Evolutionary conservation across 2,888 invertebrate genomes (phyloP), one percentile per base, ranked within the genome.

Genomic region (Drosophila setosimentum): DNA sequence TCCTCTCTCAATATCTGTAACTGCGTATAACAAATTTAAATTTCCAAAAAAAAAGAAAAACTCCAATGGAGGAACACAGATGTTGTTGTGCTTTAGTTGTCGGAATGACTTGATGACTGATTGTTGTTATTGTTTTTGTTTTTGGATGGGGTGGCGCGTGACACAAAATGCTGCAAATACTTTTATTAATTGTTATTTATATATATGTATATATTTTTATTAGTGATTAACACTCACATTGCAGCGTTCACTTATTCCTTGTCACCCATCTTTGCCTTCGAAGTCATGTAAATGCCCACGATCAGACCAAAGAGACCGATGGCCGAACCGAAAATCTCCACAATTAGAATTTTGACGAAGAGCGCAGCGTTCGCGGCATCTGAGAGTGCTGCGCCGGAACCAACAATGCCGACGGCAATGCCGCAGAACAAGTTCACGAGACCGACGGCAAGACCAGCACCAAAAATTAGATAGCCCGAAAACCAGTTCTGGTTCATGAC

Each of bases 251-350:
- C 51, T 82, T 91, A 94, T 45, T 91, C 92, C 88, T 95, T 95
- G 93, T 95, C 95, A 91, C 96, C 96, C 96, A 96, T 96, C 93
- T 96, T 96, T 78, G 96, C 95, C 94, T 95, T 96, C 79, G 97
- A 96, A 72, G 96, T 96, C 97, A 98, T 97, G 93, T 97, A 98
- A 93, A 99, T 99, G 82, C 99, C 99, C 79, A 99, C 99, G 93
- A 99, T 99, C 66, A 99, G 95, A 64, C 99, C 99, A 93, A 99
- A 99, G 29, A 99, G 95, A 91, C 99, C 99, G 92, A 99, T 99
- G 89, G 99, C 99, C 91, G 98, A 98, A 69, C 99, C 99, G 92
- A 99, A 99, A 94, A 99, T 99, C 94, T 99, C 99, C 53, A 99
- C 97, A 93, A 99, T 99, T 50, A 99, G 95, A 93, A 99, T 99